Base-by-base conservation (phyloP, 2,888 invertebrate species). In the Coenonympha arcania region DNA sequence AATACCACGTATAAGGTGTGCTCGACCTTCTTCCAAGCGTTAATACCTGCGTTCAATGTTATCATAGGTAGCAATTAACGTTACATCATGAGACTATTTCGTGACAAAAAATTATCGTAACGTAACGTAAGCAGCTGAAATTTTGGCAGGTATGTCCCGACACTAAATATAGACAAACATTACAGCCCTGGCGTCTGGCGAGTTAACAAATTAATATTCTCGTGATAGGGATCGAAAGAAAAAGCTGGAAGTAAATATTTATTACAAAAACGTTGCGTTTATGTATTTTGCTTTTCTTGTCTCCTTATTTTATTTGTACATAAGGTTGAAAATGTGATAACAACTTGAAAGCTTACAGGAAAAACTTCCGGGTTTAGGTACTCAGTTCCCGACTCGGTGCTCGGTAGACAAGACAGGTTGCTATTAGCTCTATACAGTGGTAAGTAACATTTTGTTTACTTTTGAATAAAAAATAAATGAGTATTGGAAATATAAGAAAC, bases 351-450 rank as follows among this genome's bases (percentile, higher is more conserved):
- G 31, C 22, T 31, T 28, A 15, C 43, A 31, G 46, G 37, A 49
- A 37, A 34, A 40, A 40, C 66, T 73, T 73, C 79, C 79, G 76
- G 71, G 69, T 63, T 62, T 63, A n/a, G n/a, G n/a, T n/a, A 63
- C 60, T 70, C 62, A 68, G 72, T 74, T 73, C 74, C 72, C 66
- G 67, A 62, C 68, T 61, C 20, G n/a, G n/a, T n/a, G n/a, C n/a
- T n/a, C n/a, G 30, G 42, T 59, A 44, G 63, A 60, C 61, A 52
- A 68, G 76, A 74, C 74, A 69, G 69, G 73, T 73, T 72, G 68
- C 68, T 66, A 50, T 72, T 69, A 62, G 66, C 64, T 69, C 65
- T 59, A 49, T 46, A 18, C 74, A 76, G 80, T 62, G 68, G 64
- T 69, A 11, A 37, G n/a, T 4, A 71, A 73, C 62, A 26, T 43